These are phyloP conservation scores for Megaceryle alcyon DNA, from an alignment of 2,797 vertebrate genomes.

Conservation along the genomic window DNA sequence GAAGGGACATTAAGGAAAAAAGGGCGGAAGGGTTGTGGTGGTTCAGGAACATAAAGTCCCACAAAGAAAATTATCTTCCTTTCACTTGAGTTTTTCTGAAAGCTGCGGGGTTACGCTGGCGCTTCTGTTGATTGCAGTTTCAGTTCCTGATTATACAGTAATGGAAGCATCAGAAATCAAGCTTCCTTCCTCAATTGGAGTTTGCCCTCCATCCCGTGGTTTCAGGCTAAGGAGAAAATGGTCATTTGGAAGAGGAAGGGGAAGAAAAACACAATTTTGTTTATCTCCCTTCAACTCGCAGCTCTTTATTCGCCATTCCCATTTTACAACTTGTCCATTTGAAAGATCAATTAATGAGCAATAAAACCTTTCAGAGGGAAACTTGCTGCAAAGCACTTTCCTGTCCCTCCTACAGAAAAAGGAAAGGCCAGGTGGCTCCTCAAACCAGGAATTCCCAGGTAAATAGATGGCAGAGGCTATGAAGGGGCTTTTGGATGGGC, in stretches of 20 bases:
- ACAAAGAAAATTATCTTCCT: slow-evolving; percentile 57
- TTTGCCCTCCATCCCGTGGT: slow-evolving; percentile 68
- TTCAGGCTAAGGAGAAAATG: slow-evolving; percentile 64
- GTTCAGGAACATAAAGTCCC: slow-evolving; percentile 58
- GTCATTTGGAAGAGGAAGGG: slow-evolving; percentile 63
- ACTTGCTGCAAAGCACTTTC: not conserved
- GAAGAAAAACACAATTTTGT: not conserved
- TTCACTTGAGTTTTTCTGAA: slow-evolving; percentile 53
- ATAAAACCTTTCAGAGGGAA: slow-evolving; percentile 4
- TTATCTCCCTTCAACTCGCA: slow-evolving; percentile 34
- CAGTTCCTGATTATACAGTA: slow-evolving; percentile 64
- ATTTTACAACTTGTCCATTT: not conserved
- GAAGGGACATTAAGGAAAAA: slow-evolving; percentile 41
- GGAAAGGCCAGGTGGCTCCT: not conserved
- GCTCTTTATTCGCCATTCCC: not conserved
- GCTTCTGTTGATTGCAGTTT: slow-evolving; percentile 56
- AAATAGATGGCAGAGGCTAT: not conserved
- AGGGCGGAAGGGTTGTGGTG: slow-evolving; percentile 17
- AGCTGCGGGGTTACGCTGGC: slow-evolving; percentile 59
- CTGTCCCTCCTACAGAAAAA: not conserved
- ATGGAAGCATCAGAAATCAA: slow-evolving; percentile 68
- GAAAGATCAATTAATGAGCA: not conserved
- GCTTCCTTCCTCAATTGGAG: slow-evolving; percentile 66
- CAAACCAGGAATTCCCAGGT: not conserved
- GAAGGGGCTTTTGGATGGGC: not conserved